These are phyloP conservation scores for Oryzias melastigma DNA, from an alignment of 2,113 vertebrate genomes.

Conservation along the genomic window DNA sequence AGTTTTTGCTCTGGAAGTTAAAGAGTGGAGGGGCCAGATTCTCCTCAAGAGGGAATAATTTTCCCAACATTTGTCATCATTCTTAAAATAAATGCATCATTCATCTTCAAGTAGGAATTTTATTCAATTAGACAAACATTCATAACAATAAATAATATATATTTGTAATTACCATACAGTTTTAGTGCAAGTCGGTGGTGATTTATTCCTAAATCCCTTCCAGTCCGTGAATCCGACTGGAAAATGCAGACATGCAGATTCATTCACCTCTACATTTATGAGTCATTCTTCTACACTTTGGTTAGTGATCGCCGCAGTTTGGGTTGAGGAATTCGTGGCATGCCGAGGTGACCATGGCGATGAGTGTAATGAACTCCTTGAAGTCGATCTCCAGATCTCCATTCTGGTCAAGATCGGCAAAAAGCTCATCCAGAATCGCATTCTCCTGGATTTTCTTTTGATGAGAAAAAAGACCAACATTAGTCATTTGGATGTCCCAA, in stretches of 20 bases:
- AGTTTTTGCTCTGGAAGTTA: neutral
- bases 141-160: neutral
- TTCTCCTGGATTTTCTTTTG: conserved; percentile 71
- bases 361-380: conserved; percentile 72
- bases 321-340: conserved; percentile 63
- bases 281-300: neutral
- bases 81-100: neutral
- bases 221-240: too few relatives aligned
- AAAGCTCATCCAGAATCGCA: conserved; percentile 69
- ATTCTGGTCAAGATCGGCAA: conserved; percentile 75
- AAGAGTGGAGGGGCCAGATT: neutral
- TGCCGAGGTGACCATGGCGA: conserved; percentile 77
- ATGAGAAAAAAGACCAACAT: neutral
- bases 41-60: neutral
- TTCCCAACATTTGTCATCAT: too few relatives aligned
- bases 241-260: neutral
- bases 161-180: neutral
- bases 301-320: conserved; percentile 6
- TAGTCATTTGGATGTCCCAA: neutral
- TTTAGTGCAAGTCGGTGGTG: neutral
- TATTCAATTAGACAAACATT: neutral
- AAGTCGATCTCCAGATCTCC: conserved; percentile 76
- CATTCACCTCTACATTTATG: neutral
- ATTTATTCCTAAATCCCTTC: too few relatives aligned
- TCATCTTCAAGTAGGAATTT: neutral